Base-by-base conservation (phyloP, 1,140 invertebrate species). In the Zaprionus ghesquierei region DNA sequence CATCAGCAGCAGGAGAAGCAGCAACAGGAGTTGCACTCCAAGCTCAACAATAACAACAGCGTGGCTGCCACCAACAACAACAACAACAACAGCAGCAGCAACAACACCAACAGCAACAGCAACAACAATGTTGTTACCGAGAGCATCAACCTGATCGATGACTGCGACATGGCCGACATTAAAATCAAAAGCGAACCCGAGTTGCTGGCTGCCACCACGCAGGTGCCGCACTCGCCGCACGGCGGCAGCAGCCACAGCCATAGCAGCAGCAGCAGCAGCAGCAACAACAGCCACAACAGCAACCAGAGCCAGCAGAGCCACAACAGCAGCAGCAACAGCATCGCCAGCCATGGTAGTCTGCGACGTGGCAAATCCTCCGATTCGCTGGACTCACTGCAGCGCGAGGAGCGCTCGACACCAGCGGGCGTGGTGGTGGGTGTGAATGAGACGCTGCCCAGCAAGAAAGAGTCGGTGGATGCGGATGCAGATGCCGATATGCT, bases 1-100 rank as follows among this genome's bases (percentile, higher is more conserved):
- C 81, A 93, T 89, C 60, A 94, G 93, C 81, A 94, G 60, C 92
- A 93, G 69, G 54, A 59, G 62, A 58, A 72, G 46, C 92, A 93
- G 31, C 93, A 93, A 60, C 93, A 94, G 79, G 93, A 94, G 62
- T 91, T 93, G 22, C 85, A 89, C 35, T 69, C 81, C 33, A 89
- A 91, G 69, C 71, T 81, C 56, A 93, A 92, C 49, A 92, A 93
- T 64, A 92, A 92, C 66, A 81, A 79, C 46, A 92, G 66, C 27
- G 90, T 66, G 46, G 75, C 80, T 46, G 74, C 90, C 58, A 70
- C 79, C 55, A 93, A 92, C 73, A 93, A 92, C 62, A 92, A 91
- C 53, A 85, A 71, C 20, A 92, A 91, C 44, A 93, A 63, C 92
- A 93, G 64, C 53, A 93, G 35, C 31, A 12, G 91, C 70, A 92